Percentiles rank a stretch among this genome's conserved stretches.
These are phyloP conservation scores for Pilophorus perplexus DNA, from an alignment of 2,888 invertebrate genomes.

Conservation along the genomic window DNA sequence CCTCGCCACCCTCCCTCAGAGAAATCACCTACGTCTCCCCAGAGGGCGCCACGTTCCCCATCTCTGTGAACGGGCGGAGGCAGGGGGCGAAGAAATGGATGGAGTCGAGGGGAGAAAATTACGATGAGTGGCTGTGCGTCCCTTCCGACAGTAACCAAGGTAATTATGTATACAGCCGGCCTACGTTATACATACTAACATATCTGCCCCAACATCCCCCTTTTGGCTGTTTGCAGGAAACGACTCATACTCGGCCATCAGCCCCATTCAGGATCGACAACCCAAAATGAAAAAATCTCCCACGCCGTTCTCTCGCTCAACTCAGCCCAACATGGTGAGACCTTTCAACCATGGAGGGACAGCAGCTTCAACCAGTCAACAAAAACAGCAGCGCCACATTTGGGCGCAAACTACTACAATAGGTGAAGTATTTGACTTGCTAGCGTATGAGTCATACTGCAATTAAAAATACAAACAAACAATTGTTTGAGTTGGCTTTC, in stretches of 20 bases:
- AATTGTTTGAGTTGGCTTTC: too few relatives aligned
- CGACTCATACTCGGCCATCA: too few relatives aligned
- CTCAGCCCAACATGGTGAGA: background rate
- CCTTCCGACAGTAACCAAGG: too few relatives aligned
- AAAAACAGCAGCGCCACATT: background rate
- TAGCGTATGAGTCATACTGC: too few relatives aligned
- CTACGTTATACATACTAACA: too few relatives aligned
- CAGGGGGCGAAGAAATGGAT: constrained; percentile 1
- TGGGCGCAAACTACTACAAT: background rate
- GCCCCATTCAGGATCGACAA: too few relatives aligned
- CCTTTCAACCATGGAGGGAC: constrained; percentile 4
- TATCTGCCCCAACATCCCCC: too few relatives aligned
- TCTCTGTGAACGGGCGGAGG: constrained; percentile 17
- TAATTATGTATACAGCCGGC: too few relatives aligned
- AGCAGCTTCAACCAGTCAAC: background rate
- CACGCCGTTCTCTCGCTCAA: background rate
- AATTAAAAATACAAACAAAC: too few relatives aligned
- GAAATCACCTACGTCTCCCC: constrained; percentile 35
- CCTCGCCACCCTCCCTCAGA: background rate
- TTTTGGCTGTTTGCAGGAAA: too few relatives aligned
- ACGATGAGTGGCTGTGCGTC: background rate
- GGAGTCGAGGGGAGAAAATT: background rate
- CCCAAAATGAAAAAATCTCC: background rate
- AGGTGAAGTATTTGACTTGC: background rate
- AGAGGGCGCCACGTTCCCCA: constrained; percentile 32